Base-by-base conservation (phyloP, 23 tunicate genomes). In the Ciona savignyi region DNA sequence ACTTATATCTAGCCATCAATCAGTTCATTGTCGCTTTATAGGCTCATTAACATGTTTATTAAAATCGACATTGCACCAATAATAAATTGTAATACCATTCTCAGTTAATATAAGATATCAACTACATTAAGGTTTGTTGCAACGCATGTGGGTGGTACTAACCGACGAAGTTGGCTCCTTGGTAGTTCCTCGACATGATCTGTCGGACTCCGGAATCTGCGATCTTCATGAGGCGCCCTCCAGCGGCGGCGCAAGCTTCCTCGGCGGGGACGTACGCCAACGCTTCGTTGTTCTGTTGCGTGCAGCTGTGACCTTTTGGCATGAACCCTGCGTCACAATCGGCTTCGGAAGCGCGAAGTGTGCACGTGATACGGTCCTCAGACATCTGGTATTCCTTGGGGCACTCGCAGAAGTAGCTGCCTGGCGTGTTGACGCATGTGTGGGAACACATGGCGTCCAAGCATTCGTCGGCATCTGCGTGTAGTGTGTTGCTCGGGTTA, bases 281-380 rank as follows among this genome's bases (percentile, higher is more conserved):
- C 22, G 49, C 0, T 9, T 70, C 80, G 28, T 28, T 64, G 21
- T 62, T 56, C 1, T 29, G 76, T 63, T 48, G 62, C 49, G 83
- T 78, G 51, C 99, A 95, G 69, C 85, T 71, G 32, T 66, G 73
- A 22, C 86, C 96, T 19, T 79, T 27, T 29, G 99, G 77, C 20
- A 51, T 30, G 68, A 33, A 95, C 4, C 96, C 99, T 23, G 74
- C 92, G 0, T 81, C 77, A 35, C 99, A 95, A 70, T 89, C 97
- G 34, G 86, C 97, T 27, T 68, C 74, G 70, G 83, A 82, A 70
- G 76, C 72, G 28, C 97, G 80, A 19, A 68, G 80, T 3, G 27
- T 77, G 70, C 99, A 94, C 15, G 95, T 94, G 4, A n/a, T 1
- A 3, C 25, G 4, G 51, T 83, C 99, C 4, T 29, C 67, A 4